Conservation (phyloP, 2,113 vertebrate genomes). For the Collichthys lucidus region DNA sequence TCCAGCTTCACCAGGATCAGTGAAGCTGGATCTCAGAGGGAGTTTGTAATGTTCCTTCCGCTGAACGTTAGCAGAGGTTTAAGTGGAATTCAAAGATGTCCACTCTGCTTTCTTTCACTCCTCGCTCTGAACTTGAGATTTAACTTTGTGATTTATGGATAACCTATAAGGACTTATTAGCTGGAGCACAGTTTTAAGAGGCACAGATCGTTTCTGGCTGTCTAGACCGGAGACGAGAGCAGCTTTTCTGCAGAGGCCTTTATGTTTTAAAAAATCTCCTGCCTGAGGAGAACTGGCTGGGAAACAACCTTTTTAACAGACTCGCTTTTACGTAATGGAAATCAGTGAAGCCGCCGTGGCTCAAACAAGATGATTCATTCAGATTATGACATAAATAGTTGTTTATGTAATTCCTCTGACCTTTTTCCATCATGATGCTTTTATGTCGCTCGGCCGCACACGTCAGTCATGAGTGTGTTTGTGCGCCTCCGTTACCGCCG, state of each 20-base stretch:
- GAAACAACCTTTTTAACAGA: constrained; percentile 52
- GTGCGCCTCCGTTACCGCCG: neutral
- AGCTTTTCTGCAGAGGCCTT: constrained; percentile 45
- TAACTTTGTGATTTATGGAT: constrained; percentile 62
- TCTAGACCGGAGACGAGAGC: constrained; percentile 56
- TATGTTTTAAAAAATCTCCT: constrained; percentile 39
- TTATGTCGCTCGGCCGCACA: neutral
- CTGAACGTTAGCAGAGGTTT: constrained; percentile 27
- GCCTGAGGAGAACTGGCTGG: constrained; percentile 51
- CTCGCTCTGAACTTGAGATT: constrained; percentile 54
- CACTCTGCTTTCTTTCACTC: constrained; percentile 36
- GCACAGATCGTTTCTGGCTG: constrained; percentile 51
- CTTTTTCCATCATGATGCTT: neutral
- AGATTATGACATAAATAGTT: neutral
- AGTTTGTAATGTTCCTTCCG: constrained; percentile 25
- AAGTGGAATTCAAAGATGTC: constrained; percentile 48
- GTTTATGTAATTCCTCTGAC: neutral
- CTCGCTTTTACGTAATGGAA: constrained; percentile 54
- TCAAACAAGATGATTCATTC: neutral
- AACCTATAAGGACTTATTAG: constrained; percentile 60
- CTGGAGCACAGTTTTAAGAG: constrained; percentile 58
- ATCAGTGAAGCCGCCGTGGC: constrained; percentile 5
- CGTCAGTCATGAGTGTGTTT: neutral
- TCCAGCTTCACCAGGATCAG: no score
- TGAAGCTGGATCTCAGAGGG: constrained; percentile 2